Evolutionary conservation across 1,140 invertebrate species (phyloP), one percentile per base, ranked within the genome.

Genomic region (Callitettix versicolor): DNA sequence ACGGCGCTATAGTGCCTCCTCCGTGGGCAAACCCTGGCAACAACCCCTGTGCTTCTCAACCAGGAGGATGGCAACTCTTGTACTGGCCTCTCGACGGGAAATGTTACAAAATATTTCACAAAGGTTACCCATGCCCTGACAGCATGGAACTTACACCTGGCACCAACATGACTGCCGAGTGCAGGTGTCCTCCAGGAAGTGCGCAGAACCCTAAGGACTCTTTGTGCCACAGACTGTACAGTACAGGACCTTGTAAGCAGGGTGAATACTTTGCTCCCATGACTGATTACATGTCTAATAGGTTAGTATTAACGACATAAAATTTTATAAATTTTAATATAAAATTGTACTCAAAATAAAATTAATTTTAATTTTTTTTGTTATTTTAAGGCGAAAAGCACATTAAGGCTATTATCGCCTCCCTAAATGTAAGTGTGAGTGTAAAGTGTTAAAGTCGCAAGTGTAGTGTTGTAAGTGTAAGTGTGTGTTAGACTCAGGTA

Each of bases 71-170:
- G 88, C 84, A 90, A 62, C 74, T 88, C 58, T 73, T 91, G 18
- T 89, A 82, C 67, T 91, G 87, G 87, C 81, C 86, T 1, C 70
- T 75, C 0, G 82, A 91, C 64, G 83, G 83, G 56, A 82, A 86
- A 68, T 91, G 87, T 67, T 89, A 89, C 66, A 86, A 84, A 66
- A 89, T 91, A 68, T 91, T 88, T 65, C 77, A 84, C 73, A 11
- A 53, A 41, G 85, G 85, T 4, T 76, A 84, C 53, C 85, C 86
- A 1, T 90, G 87, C 68, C 85, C 86, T 5, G 82, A 85, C 4
- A 87, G 84, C 1, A 87, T 88, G 79, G 88, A 91, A 68, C 65
- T 91, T 5, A 82, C 79, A 55, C 85, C 85, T 1, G 71, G 73
- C 1, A 67, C 69, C 0, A 68, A 72, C 36, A 73, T 77, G 40